Evolutionary conservation across 1,140 invertebrate genomes (phyloP).

Genomic region (Drosophila kepulauana): DNA sequence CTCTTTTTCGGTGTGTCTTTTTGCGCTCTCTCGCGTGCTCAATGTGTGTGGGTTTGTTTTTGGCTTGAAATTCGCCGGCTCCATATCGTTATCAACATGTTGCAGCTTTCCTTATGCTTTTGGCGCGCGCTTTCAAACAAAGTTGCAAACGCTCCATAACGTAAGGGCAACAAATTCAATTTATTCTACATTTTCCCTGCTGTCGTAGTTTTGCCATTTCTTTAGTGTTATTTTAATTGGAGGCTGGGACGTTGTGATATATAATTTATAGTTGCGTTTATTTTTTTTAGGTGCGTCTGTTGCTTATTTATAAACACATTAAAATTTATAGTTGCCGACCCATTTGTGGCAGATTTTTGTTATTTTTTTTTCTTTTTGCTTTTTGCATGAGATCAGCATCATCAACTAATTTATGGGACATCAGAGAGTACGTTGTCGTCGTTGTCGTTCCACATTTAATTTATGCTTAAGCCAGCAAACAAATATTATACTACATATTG

Average conservation of each 20-base stretch:
- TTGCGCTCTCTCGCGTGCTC: slow-evolving; percentile 2
- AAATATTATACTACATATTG: slow-evolving; percentile 29
- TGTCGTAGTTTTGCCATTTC: slow-evolving; percentile 9
- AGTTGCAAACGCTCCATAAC: slow-evolving; percentile 28
- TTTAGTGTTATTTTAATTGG: slow-evolving; percentile 50
- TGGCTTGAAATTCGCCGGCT: slow-evolving; percentile 44
- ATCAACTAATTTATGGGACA: slow-evolving; percentile 70
- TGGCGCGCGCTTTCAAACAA: slow-evolving; percentile 48
- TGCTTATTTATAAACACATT: slow-evolving; percentile 81
- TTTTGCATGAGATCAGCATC: slow-evolving; percentile 76
- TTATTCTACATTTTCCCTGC: slow-evolving; percentile 6
- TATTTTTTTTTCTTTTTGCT: slow-evolving; percentile 1
- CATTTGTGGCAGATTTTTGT: slow-evolving; percentile 44
- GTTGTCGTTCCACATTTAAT: slow-evolving; percentile 44
- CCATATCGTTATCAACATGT: slow-evolving; percentile 46
- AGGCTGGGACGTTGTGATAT: slow-evolving; percentile 58
- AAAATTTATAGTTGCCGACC: slow-evolving; percentile 71
- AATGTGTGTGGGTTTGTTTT: slow-evolving; percentile 35
- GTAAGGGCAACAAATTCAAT: slow-evolving; percentile 9
- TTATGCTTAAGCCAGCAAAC: slow-evolving; percentile 63
- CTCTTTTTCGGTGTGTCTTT: background rate
- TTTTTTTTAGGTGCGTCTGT: slow-evolving; percentile 37
- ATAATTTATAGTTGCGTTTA: slow-evolving; percentile 62
- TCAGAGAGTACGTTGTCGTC: slow-evolving; percentile 37
- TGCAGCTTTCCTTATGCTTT: slow-evolving; percentile 44